These are phyloP conservation scores for Brachionus rubens DNA, from an alignment of 1,140 invertebrate species.

Conservation along the genomic window DNA sequence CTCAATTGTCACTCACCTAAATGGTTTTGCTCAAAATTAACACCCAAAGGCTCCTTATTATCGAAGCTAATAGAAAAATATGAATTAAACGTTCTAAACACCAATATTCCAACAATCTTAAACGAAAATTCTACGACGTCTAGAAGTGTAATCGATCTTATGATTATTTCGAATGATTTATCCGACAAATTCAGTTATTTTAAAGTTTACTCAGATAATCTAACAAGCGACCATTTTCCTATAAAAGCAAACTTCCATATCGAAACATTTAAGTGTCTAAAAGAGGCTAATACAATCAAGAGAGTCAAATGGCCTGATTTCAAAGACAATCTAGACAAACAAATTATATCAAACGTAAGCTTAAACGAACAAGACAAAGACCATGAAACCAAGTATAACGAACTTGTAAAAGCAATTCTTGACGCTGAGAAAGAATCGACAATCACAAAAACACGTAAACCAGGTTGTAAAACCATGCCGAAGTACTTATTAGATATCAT, in stretches of 20 bases:
- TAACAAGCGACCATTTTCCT: constrained; percentile 6
- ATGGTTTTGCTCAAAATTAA: background rate
- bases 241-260: constrained; percentile 3
- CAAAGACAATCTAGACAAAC: background rate
- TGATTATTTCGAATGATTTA: constrained; percentile 8
- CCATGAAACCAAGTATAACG: background rate
- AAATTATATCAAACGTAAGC: background rate
- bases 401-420: background rate
- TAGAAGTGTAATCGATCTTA: constrained; percentile 1
- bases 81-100: background rate
- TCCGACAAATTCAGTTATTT: background rate
- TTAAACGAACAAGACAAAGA: background rate
- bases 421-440: background rate
- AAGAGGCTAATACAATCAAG: background rate
- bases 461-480: background rate
- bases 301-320: background rate
- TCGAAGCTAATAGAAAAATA: background rate
- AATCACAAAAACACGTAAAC: background rate
- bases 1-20: background rate
- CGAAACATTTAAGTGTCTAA: background rate
- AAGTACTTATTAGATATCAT: constrained; percentile 3
- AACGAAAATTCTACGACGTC: background rate
- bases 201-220: background rate
- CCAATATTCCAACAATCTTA: background rate
- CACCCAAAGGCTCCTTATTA: background rate